Base-by-base conservation (phyloP, 30 jellyfish, hydroid and myxozoan species). In the Turritopsis rubra region DNA sequence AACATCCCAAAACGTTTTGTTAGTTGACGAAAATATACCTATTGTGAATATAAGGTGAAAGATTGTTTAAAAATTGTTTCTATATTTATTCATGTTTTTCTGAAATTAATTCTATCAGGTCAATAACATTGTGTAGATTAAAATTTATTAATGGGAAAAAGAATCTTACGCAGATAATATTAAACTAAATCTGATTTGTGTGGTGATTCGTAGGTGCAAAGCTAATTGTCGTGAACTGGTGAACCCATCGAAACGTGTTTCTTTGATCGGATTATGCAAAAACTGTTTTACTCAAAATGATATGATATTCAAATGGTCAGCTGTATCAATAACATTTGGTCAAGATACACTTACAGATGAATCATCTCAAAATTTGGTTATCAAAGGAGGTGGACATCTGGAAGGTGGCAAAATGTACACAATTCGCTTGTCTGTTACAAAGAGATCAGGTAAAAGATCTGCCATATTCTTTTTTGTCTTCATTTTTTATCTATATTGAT, bases 221-320 rank as follows among this genome's bases (percentile, higher is more conserved):
- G 41, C 72, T 29, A 77, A 77, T 77, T 80, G 87, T 52, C 53
- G 53, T 13, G 41, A 53, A 26, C 53, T 53, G 52, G 87, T 65
- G 21, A 65, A 80, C 52, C 87, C 87, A 22, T 80, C 87, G 16
- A 22, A 24, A 80, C 83, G 87, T 18, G 24, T 80, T 22, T 16
- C 79, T 16, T 80, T 80, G 65, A 80, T 26, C 16, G 52, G 28
- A 0, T 25, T 18, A 13, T 80, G 87, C 41, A 27, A 65, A 17
- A 31, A 52, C 13, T 80, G 87, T 65, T 30, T 18, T 4, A 31
- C 17, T 0, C 54, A 53, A 24, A 31, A 65, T 8, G 26, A 23
- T 21, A 0, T 80, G 52, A 0, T 8, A n/a, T 80, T 24, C 79
- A 52, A 25, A 65, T 80, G 87, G 87, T 31, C 53, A 24, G 83